Percentiles rank a stretch among this genome's conserved stretches.
These are phyloP conservation scores for Orthosia gracilis DNA, from an alignment of 2,888 invertebrate genomes.

Conservation along the genomic window DNA sequence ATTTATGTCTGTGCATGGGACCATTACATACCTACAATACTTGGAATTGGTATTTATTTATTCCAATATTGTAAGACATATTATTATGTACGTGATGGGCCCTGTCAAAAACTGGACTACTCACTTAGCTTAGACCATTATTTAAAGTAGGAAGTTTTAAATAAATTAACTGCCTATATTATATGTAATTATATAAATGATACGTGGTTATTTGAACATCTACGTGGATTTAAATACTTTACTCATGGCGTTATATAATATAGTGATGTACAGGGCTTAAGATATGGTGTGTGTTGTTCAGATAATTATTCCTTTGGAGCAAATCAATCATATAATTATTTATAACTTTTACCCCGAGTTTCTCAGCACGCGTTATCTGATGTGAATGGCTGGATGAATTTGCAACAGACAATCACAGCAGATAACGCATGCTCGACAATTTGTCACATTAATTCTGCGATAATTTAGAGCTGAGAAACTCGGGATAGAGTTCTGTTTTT, in stretches of 20 bases:
- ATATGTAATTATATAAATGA: not conserved
- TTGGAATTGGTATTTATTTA: not conserved
- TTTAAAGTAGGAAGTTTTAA: not conserved
- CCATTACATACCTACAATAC: not conserved
- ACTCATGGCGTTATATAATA: constrained; percentile 3
- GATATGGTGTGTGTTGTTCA: constrained; percentile 35
- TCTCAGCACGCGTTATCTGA: too few relatives aligned
- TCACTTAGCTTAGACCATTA: too few relatives aligned
- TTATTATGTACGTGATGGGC: not conserved
- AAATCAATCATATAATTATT: constrained; percentile 32
- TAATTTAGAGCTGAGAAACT: too few relatives aligned
- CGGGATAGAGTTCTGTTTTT: too few relatives aligned
- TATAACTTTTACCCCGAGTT: too few relatives aligned
- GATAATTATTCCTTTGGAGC: constrained; percentile 16
- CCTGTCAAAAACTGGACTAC: not conserved
- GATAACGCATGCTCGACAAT: too few relatives aligned
- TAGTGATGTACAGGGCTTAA: constrained; percentile 7
- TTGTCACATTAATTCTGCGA: too few relatives aligned
- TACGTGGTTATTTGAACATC: constrained; percentile 1
- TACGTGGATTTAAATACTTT: constrained; percentile 23
- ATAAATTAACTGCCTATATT: not conserved
- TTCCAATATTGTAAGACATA: not conserved
- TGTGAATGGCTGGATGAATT: too few relatives aligned
- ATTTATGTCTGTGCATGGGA: too few relatives aligned
- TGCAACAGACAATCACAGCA: too few relatives aligned